Conservation (phyloP, 2,888 invertebrate genomes). For the Nemotelus nigrinus region DNA sequence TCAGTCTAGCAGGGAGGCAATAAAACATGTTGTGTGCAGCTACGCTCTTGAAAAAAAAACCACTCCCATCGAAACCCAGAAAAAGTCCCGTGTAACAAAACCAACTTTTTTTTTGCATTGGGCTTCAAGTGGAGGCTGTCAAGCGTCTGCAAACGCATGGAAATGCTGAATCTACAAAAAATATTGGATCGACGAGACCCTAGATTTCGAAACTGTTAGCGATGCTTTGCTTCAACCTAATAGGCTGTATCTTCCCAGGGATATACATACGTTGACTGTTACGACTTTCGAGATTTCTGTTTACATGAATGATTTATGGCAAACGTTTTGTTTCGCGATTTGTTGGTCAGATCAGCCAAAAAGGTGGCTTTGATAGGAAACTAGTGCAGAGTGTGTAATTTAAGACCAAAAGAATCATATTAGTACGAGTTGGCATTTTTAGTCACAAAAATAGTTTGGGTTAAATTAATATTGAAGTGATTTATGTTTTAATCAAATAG, state of each 20-base stretch:
- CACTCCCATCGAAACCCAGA: no score
- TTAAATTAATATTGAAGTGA: no score
- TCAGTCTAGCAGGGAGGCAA: neutral
- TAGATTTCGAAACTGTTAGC: neutral
- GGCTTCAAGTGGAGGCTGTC: neutral
- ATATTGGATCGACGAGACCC: neutral
- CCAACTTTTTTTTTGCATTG: no score
- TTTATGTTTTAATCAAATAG: no score
- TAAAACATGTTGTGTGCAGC: neutral
- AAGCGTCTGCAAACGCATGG: neutral
- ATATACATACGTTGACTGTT: neutral
- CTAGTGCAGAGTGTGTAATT: no score
- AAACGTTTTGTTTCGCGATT: constrained; percentile 30
- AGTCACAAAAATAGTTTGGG: no score
- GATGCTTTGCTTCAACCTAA: neutral
- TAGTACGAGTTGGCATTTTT: no score
- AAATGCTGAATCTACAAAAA: neutral
- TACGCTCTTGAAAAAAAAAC: neutral
- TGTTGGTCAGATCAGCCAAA: no score
- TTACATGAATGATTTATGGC: constrained; percentile 50
- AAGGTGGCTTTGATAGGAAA: no score
- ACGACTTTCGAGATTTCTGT: constrained; percentile 6
- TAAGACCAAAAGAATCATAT: no score
- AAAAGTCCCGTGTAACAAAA: no score
- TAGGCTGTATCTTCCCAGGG: constrained; percentile 1